These are phyloP conservation scores for Nymphicus hollandicus DNA, from an alignment of 2,113 vertebrate genomes.

Conservation along the genomic window DNA sequence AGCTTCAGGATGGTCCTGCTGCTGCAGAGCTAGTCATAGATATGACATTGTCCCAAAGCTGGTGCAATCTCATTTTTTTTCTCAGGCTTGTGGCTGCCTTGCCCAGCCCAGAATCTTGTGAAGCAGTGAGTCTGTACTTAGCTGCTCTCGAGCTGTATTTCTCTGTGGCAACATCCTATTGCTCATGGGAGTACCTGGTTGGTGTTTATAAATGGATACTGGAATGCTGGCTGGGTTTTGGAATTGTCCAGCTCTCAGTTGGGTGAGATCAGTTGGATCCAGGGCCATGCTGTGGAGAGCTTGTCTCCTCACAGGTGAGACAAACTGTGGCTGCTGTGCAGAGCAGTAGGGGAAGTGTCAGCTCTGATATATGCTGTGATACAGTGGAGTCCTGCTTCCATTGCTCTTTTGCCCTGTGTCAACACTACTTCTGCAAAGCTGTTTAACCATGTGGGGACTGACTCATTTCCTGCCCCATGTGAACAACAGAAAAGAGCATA, in stretches of 20 bases:
- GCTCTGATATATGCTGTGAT: background rate
- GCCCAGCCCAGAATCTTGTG: background rate
- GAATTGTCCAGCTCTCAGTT: background rate
- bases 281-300: background rate
- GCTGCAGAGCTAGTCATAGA: background rate
- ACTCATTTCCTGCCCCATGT: background rate
- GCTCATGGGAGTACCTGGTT: accelerated
- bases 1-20: background rate
- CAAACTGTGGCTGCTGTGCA: background rate
- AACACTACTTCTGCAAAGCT: background rate
- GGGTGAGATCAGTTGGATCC: background rate
- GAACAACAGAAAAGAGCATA: background rate
- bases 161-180: accelerated
- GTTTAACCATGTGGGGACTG: background rate
- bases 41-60: background rate
- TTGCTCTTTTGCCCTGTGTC: background rate
- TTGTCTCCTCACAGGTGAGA: background rate
- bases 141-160: background rate
- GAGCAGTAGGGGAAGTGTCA: background rate
- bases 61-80: background rate
- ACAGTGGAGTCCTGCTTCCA: background rate
- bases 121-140: background rate
- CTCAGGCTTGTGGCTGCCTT: background rate
- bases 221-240: background rate
- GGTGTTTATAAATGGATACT: background rate